A percentile compares a stretch with the other conserved stretches of the same genome.
These are phyloP conservation scores for Meta bourneti DNA, from an alignment of 2,888 invertebrate species.

Conservation along the genomic window DNA sequence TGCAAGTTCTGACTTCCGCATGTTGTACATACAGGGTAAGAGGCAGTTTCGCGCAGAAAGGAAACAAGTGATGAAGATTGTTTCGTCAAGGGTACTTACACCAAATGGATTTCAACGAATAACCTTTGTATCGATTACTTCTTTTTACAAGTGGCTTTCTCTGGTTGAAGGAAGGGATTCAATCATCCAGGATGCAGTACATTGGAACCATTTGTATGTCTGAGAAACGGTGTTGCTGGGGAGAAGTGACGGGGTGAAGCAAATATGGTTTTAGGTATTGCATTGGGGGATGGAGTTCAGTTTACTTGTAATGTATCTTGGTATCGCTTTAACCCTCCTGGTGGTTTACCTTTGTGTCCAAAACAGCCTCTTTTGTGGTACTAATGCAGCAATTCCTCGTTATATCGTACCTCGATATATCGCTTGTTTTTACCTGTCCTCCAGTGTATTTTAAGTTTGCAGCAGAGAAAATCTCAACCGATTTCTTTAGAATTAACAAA, in stretches of 20 bases:
- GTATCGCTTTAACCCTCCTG: too few relatives aligned
- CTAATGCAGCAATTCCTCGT: too few relatives aligned
- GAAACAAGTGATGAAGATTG: slow-evolving; percentile 29
- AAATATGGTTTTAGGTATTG: neutral
- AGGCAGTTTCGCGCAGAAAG: neutral
- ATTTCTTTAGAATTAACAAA: too few relatives aligned
- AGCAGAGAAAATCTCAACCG: too few relatives aligned
- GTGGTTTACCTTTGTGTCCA: too few relatives aligned
- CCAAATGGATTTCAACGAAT: slow-evolving; percentile 53
- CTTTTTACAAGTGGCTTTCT: neutral
- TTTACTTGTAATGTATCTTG: too few relatives aligned
- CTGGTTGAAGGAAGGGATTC: neutral
- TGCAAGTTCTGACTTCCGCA: neutral
- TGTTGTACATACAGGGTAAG: neutral
- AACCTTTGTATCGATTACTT: slow-evolving; percentile 43
- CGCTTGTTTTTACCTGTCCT: too few relatives aligned
- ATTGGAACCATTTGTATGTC: neutral
- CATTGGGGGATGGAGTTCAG: neutral
- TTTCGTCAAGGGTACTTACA: slow-evolving; percentile 58
- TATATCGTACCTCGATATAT: too few relatives aligned
- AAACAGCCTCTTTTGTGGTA: too few relatives aligned
- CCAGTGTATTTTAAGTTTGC: too few relatives aligned
- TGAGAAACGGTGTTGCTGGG: neutral
- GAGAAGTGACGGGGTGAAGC: neutral
- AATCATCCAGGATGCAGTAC: neutral